Conservation (phyloP, 35 echinoderm and acorn worm genomes). For the Lytechinus variegatus region DNA sequence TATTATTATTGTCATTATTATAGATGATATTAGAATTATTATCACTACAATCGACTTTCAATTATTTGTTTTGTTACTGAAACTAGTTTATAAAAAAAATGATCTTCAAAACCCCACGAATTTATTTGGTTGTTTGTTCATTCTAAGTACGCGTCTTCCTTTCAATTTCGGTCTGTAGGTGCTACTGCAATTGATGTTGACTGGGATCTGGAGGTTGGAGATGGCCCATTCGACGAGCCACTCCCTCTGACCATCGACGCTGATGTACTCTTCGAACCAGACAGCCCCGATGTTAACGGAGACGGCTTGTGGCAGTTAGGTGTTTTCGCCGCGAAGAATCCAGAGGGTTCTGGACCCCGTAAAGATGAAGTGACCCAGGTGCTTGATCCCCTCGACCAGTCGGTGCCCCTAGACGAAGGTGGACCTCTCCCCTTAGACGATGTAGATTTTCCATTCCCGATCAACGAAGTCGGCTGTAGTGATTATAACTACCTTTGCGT, state of each 20-base stretch:
- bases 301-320: slow-evolving; percentile 76
- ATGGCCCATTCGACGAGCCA: slow-evolving; percentile 47
- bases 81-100: not conserved
- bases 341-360: slow-evolving; percentile 67
- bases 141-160: not conserved
- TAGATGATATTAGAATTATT: too few species aligned
- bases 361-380: slow-evolving; percentile 56
- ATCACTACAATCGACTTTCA: too few species aligned
- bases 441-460: slow-evolving; percentile 66
- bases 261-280: slow-evolving; percentile 38
- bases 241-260: slow-evolving; percentile 63
- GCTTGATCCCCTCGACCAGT: slow-evolving; percentile 32
- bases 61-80: too few species aligned
- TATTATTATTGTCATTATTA: too few species aligned
- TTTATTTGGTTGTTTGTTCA: not conserved
- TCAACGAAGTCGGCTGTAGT: slow-evolving; percentile 68
- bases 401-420: slow-evolving; percentile 22
- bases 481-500: slow-evolving; percentile 70
- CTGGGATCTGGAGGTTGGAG: slow-evolving; percentile 66
- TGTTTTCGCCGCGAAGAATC: slow-evolving; percentile 67
- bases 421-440: slow-evolving; percentile 40
- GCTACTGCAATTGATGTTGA: slow-evolving; percentile 62
- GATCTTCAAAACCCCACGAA: not conserved
- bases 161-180: slow-evolving; percentile 38
- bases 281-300: slow-evolving; percentile 68